Conservation (phyloP, 2,888 invertebrate genomes). For the Apamea monoglypha region DNA sequence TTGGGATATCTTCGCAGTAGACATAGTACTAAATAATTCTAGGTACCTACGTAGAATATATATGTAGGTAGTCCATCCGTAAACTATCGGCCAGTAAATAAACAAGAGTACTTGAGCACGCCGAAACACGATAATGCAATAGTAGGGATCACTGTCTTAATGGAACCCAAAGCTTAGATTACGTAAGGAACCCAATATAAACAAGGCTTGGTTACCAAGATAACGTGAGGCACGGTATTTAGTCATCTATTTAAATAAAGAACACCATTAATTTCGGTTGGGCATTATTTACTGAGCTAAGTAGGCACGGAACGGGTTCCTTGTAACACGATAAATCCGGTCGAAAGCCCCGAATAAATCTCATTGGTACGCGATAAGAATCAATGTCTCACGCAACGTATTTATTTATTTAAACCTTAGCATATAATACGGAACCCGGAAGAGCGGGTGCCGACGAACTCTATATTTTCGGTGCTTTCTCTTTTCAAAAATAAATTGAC, state of each 20-base stretch:
- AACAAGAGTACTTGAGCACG: conserved; percentile 41
- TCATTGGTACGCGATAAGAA: conserved; percentile 88
- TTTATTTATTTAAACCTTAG: conserved; percentile 82
- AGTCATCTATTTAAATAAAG: conserved; percentile 90
- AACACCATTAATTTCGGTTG: conserved; percentile 87
- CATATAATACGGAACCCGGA: conserved; percentile 82
- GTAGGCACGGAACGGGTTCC: conserved; percentile 89
- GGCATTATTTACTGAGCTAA: conserved; percentile 88
- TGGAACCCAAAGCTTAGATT: conserved; percentile 85
- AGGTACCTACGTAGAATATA: neutral
- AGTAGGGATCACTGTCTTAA: conserved; percentile 77
- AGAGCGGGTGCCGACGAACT: conserved; percentile 80
- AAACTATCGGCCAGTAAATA: conserved; percentile 39
- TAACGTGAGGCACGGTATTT: conserved; percentile 87
- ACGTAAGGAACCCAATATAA: conserved; percentile 84
- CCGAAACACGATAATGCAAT: conserved; percentile 64
- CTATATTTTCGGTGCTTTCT: conserved; percentile 79
- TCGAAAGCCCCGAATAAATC: conserved; percentile 88
- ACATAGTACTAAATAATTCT: no score
- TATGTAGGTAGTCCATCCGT: conserved; percentile 18
- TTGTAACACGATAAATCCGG: conserved; percentile 86
- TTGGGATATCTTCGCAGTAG: no score
- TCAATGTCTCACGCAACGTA: conserved; percentile 89
- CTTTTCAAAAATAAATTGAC: conserved; percentile 69
- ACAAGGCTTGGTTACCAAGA: conserved; percentile 82